A percentile compares a stretch with the other conserved stretches of the same genome.
Evolutionary conservation across 2,888 invertebrate genomes (phyloP).

Genomic region (Tromatobia lineatoria): DNA sequence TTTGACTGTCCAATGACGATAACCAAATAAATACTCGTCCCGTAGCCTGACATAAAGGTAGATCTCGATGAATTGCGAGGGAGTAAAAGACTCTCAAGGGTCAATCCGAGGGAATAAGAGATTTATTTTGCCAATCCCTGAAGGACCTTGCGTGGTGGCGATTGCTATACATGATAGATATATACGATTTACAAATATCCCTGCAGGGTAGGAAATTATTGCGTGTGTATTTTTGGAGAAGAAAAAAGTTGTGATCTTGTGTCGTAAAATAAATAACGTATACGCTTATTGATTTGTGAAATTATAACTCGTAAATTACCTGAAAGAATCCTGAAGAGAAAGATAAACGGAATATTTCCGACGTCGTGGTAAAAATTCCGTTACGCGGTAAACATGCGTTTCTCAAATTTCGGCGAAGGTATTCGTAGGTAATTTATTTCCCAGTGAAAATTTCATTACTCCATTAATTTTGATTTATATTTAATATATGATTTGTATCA

Average conservation of each 20-base stretch:
- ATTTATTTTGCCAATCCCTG: constrained; percentile 28
- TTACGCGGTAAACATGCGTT: too few species aligned
- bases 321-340: too few species aligned
- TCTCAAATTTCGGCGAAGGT: too few species aligned
- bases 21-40: constrained; percentile 38
- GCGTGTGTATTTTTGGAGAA: background rate
- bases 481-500: too few species aligned
- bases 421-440: too few species aligned
- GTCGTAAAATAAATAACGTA: background rate
- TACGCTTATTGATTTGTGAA: too few species aligned
- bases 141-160: background rate
- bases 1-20: constrained; percentile 1
- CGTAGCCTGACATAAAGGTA: background rate
- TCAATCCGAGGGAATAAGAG: constrained; percentile 27
- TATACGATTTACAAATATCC: background rate
- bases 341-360: too few species aligned
- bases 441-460: too few species aligned
- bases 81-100: constrained; percentile 18
- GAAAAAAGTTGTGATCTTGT: background rate
- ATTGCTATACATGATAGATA: background rate
- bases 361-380: too few species aligned
- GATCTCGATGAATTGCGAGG: background rate
- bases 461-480: too few species aligned
- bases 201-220: background rate
- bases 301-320: too few species aligned